Percentiles rank a stretch among this genome's conserved stretches.
Evolutionary conservation across 2,888 invertebrate species (phyloP).

Genomic region (Molanna angustata): DNA sequence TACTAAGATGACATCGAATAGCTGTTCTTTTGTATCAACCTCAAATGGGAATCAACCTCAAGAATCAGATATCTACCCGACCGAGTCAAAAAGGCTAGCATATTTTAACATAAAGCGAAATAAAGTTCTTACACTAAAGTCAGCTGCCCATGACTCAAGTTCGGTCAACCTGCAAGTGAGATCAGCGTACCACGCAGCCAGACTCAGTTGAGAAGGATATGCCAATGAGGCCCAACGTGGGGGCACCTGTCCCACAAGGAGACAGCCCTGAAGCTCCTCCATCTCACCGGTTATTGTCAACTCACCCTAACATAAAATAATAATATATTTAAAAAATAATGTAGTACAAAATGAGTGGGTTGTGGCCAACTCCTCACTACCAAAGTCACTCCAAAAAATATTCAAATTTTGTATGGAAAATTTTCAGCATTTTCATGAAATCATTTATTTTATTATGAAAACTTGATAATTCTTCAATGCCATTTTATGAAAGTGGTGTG

Average conservation of each 20-base stretch:
- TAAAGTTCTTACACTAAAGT: constrained; percentile 62
- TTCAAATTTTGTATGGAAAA: too few relatives aligned
- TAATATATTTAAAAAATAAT: too few relatives aligned
- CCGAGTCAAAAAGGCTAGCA: neutral
- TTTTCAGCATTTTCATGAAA: too few relatives aligned
- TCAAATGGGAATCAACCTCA: neutral
- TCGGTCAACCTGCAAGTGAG: constrained; percentile 75
- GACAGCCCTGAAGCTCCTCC: constrained; percentile 80
- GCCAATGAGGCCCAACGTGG: constrained; percentile 81
- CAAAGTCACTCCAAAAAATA: too few relatives aligned
- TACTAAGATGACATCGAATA: too few relatives aligned
- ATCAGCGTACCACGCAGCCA: constrained; percentile 87
- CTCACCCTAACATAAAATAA: constrained; percentile 73
- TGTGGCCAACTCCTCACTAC: too few relatives aligned
- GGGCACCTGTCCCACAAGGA: constrained; percentile 91
- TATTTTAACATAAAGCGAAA: neutral
- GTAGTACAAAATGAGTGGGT: too few relatives aligned
- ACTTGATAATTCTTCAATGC: too few relatives aligned
- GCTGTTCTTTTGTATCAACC: too few relatives aligned
- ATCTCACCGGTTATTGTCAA: constrained; percentile 89
- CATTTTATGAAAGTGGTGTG: too few relatives aligned
- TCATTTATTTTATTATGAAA: too few relatives aligned
- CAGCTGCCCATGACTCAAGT: constrained; percentile 83
- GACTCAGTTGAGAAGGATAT: constrained; percentile 81
- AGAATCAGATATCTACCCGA: neutral